A percentile compares a stretch with the other conserved stretches of the same genome.
Conservation (phyloP, 2,888 invertebrate species). For the Leptinotarsa juncta region DNA sequence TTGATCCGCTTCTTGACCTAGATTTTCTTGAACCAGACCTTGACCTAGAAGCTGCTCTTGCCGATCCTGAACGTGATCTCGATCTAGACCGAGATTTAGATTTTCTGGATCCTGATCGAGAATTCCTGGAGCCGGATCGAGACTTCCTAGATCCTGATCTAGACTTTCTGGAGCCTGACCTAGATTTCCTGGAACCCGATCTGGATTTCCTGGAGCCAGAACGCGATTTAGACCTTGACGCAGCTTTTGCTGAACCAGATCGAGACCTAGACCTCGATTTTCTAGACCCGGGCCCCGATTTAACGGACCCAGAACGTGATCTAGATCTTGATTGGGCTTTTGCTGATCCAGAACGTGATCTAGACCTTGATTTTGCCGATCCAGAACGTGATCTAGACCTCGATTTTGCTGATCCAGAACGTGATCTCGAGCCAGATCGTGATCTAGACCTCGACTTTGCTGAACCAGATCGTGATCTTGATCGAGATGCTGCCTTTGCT, state of each 20-base stretch:
- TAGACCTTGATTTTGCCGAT: conserved; percentile 46
- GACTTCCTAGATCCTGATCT: conserved; percentile 45
- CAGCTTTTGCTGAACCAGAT: conserved; percentile 42
- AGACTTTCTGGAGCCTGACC: conserved; percentile 25
- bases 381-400: conserved; percentile 36
- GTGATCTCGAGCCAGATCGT: conserved; percentile 36
- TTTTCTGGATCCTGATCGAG: conserved; percentile 49
- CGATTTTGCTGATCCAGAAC: conserved; percentile 41
- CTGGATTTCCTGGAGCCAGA: conserved; percentile 22
- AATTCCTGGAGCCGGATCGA: conserved; percentile 42
- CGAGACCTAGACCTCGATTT: conserved; percentile 46
- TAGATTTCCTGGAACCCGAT: conserved; percentile 44
- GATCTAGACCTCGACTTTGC: conserved; percentile 34
- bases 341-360: conserved; percentile 36
- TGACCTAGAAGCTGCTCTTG: conserved; percentile 20
- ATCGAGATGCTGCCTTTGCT: conserved; percentile 30
- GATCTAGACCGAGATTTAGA: conserved; percentile 43
- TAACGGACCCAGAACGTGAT: conserved; percentile 10
- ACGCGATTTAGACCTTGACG: conserved; percentile 27
- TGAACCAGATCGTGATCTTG: conserved; percentile 42
- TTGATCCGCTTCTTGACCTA: conserved; percentile 45
- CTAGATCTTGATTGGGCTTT: conserved; percentile 37
- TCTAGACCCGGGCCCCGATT: conserved; percentile 34
- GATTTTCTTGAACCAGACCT: conserved; percentile 47
- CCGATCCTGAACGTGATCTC: conserved; percentile 43